Base-by-base conservation (phyloP, 2,113 vertebrate species). In the Aphelocoma coerulescens region DNA sequence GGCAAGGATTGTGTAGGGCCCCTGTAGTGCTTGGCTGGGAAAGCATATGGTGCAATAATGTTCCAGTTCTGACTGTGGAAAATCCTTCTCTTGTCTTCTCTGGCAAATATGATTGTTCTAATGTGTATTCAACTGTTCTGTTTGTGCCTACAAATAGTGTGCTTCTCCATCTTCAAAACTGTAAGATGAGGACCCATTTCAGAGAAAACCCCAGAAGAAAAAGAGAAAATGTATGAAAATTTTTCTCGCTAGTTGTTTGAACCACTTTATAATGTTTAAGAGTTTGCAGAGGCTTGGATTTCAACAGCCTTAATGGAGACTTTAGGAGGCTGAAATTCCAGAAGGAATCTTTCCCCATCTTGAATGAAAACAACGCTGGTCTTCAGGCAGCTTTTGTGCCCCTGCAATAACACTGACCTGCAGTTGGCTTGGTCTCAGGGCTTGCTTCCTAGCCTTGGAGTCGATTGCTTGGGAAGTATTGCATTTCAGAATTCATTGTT, bases 1-100 rank as follows among this genome's bases (percentile, higher is more conserved):
- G 51, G 51, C 51, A 95, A 77, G 43, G 75, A 78, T 74, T 74
- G 48, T 52, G 55, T 24, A 81, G 76, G 61, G 65, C 72, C 65
- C 68, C 86, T 89, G 92, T 93, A 86, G 86, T 95, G 65, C 73
- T 67, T 74, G 83, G 51, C 59, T 91, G 72, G 86, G 48, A 73
- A 93, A 95, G 51, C 72, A 80, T 94, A 95, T 81, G 91, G 76
- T 77, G 39, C 30, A 88, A 61, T 85, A 85, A 71, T 67, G 62
- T 84, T 96, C 83, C 76, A 91, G 23, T 59, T 92, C 83, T 92
- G 76, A 84, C 85, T 86, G 58, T 85, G 94, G n/a, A n/a, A n/a
- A n/a, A n/a, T n/a, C 32, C 54, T 90, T 79, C 27, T 95, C 83
- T 54, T 84, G 49, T 71, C 76, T 80, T 80, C 63, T 77, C 68